A percentile compares a stretch with the other conserved stretches of the same genome.
phyloP scores from a whole-genome alignment of 2,888 invertebrate species.

The Vesta saturnalis region DNA sequence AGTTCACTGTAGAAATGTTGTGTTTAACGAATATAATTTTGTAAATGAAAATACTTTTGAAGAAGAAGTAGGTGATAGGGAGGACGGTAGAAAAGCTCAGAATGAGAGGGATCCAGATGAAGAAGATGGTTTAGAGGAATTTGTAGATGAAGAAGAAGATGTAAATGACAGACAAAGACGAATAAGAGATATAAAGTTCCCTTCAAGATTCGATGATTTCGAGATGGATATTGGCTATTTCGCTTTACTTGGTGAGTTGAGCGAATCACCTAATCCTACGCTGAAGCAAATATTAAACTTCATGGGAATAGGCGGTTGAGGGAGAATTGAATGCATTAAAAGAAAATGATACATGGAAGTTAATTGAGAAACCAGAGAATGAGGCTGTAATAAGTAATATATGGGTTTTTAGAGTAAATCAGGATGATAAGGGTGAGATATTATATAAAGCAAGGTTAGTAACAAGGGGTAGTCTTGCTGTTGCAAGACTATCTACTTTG shows the following conservation, averaged over 20 bases:
- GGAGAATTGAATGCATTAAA: constrained; percentile 2
- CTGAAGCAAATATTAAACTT: not conserved
- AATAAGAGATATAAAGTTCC: not conserved
- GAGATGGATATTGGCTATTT: constrained; percentile 5
- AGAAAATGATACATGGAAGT: constrained; percentile 6
- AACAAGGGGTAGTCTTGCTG: not conserved
- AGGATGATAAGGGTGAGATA: constrained; percentile 5
- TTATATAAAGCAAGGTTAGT: constrained; percentile 9
- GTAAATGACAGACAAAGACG: not conserved
- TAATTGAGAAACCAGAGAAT: constrained; percentile 3
- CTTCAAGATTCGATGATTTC: not conserved
- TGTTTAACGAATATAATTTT: not conserved
- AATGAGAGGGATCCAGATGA: not conserved
- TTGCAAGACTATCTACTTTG: constrained; percentile 8
- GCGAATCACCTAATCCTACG: not conserved
- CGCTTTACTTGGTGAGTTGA: constrained; percentile 9
- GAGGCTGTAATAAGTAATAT: not conserved
- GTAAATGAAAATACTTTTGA: not conserved
- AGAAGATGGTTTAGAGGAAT: not conserved
- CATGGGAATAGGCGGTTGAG: constrained; percentile 4
- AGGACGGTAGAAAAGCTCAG: not conserved
- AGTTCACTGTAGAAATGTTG: no score
- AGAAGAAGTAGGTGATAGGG: not conserved
- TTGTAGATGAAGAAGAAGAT: not conserved
- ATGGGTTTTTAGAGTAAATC: not conserved